Percentiles rank a stretch among this genome's conserved stretches.
Conservation (phyloP, 2,113 vertebrate species). For the Erythrocercus mccallii region DNA sequence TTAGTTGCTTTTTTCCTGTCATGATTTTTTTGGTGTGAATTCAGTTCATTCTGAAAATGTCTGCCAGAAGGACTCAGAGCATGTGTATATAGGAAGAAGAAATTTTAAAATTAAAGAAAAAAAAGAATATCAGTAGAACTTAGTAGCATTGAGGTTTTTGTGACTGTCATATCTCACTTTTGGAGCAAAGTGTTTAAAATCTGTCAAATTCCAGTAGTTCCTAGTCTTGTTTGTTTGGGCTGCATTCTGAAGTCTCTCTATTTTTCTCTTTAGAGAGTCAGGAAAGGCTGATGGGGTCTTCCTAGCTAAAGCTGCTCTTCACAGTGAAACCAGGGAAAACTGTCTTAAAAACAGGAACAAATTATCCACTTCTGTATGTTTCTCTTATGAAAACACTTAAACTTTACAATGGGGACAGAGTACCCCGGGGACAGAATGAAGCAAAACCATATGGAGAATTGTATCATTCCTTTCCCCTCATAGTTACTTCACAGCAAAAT, state of each 20-base stretch:
- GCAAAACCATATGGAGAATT: not conserved
- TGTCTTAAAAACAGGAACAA: not conserved
- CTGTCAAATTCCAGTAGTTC: not conserved
- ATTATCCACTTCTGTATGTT: not conserved
- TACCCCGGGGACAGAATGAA: not conserved
- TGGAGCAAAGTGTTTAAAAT: not conserved
- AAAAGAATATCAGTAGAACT: not conserved
- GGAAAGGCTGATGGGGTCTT: not conserved
- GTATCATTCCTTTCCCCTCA: not conserved
- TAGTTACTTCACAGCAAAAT: not conserved
- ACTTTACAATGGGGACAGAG: not conserved
- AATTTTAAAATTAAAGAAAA: not conserved
- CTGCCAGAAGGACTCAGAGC: not conserved
- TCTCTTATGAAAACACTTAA: not conserved
- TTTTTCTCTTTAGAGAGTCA: not conserved
- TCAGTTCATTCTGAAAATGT: not conserved
- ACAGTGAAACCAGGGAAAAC: not conserved
- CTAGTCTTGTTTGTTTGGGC: not conserved
- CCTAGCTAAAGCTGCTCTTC: not conserved
- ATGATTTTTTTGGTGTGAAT: not conserved
- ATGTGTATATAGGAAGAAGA: not conserved
- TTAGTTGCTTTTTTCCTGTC: not conserved
- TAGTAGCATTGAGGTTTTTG: not conserved
- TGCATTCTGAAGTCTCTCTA: not conserved
- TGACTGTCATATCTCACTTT: not conserved